These are phyloP conservation scores for Drosophila paranaensis DNA, from an alignment of 2,888 invertebrate species.

Conservation along the genomic window DNA sequence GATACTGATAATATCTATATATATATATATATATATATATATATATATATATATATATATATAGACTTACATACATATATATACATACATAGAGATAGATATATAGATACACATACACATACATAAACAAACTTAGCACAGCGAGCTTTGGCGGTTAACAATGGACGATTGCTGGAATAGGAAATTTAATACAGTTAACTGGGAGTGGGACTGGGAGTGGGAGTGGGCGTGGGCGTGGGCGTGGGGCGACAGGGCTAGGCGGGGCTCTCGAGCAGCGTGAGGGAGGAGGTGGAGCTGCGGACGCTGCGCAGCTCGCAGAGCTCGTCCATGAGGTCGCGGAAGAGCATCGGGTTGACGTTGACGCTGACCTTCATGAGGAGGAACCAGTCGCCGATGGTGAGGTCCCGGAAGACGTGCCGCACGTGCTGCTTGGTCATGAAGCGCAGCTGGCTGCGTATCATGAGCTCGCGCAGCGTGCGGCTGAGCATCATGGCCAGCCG, in stretches of 20 bases:
- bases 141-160: conserved; percentile 26
- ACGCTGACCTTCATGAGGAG: conserved; percentile 90
- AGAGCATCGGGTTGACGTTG: conserved; percentile 90
- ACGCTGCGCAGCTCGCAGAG: conserved; percentile 78
- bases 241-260: conserved; percentile 28
- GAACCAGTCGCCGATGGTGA: conserved; percentile 91
- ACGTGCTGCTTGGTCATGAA: conserved; percentile 76
- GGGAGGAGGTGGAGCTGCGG: conserved; percentile 47
- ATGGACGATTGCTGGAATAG: neutral
- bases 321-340: conserved; percentile 88
- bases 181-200: neutral
- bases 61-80: neutral
- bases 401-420: conserved; percentile 64
- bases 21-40: neutral
- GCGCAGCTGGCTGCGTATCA: conserved; percentile 77
- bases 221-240: too few relatives aligned
- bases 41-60: neutral
- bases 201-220: too few relatives aligned
- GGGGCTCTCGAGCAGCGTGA: conserved; percentile 59
- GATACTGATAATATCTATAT: neutral
- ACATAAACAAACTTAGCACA: conserved; percentile 13
- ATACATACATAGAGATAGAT: neutral
- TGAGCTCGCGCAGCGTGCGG: conserved; percentile 70
- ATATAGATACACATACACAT: neutral
- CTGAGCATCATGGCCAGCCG: conserved; percentile 87